Evolutionary conservation across 1,140 invertebrate genomes (phyloP).

Genomic region (Achatina immaculata): DNA sequence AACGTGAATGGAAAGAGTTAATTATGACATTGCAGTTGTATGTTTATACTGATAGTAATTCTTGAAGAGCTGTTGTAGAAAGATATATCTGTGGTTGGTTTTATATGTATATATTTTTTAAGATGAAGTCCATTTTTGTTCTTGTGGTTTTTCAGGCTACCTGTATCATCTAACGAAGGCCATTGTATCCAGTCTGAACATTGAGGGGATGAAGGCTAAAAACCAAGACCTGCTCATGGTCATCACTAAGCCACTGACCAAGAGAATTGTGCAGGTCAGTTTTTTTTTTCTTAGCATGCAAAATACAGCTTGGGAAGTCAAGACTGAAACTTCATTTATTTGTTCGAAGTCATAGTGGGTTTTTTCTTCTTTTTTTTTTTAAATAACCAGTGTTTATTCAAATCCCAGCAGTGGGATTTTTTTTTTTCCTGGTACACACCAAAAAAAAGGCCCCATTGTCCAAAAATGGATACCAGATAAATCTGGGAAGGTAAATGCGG

Average conservation of each 20-base stretch:
- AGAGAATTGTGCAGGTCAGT: conserved; percentile 72
- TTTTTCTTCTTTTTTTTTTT: background rate
- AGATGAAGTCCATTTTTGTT: no score
- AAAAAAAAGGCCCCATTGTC: no score
- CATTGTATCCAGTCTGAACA: conserved; percentile 62
- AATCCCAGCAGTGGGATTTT: background rate
- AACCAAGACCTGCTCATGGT: conserved; percentile 70
- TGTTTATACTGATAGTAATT: no score
- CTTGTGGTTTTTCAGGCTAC: conserved; percentile 61
- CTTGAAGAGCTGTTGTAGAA: no score
- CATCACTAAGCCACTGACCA: conserved; percentile 74
- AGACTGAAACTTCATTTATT: background rate
- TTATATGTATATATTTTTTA: no score
- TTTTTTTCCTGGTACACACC: no score
- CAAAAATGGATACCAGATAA: background rate
- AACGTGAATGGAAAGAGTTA: no score
- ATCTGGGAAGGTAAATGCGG: no score
- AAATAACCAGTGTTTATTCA: background rate
- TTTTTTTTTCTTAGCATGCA: no score
- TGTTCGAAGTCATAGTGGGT: background rate
- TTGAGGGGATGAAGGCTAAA: conserved; percentile 50
- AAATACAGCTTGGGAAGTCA: background rate
- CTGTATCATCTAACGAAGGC: conserved; percentile 68
- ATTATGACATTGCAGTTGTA: no score
- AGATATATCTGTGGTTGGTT: no score